Evolutionary conservation across 2,113 vertebrate species (phyloP).

Genomic region (Martes martes): DNA sequence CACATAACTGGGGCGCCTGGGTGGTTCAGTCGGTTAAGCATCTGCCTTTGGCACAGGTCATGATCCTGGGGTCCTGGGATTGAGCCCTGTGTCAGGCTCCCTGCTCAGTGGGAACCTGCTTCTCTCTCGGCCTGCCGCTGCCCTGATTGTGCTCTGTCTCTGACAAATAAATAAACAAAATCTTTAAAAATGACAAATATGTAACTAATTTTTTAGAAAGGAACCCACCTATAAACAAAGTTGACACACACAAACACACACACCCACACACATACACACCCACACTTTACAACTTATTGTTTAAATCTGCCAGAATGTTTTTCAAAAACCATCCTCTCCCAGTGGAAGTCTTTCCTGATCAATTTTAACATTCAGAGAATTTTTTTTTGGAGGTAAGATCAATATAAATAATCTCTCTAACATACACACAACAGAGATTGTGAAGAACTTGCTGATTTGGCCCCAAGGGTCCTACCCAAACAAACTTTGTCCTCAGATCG

Average conservation of each 20-base stretch:
- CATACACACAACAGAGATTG: slow-evolving; percentile 53
- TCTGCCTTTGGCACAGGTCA: background rate
- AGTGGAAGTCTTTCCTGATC: slow-evolving; percentile 58
- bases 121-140: background rate
- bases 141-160: background rate
- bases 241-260: background rate
- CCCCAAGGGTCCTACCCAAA: background rate
- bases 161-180: background rate
- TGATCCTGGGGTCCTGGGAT: background rate
- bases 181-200: background rate
- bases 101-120: background rate
- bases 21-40: background rate
- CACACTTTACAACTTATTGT: slow-evolving; percentile 29
- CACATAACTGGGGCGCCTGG: background rate
- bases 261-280: background rate
- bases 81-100: background rate
- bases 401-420: slow-evolving; percentile 72
- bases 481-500: background rate
- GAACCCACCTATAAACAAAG: slow-evolving; percentile 6
- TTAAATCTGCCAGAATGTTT: slow-evolving; percentile 41
- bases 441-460: slow-evolving; percentile 54
- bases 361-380: slow-evolving; percentile 67
- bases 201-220: slow-evolving; percentile 8
- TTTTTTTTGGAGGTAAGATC: slow-evolving; percentile 61
- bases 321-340: slow-evolving; percentile 53